Base-by-base conservation (phyloP, 2,888 invertebrate species). In the Caenorhabditis panamensis region DNA sequence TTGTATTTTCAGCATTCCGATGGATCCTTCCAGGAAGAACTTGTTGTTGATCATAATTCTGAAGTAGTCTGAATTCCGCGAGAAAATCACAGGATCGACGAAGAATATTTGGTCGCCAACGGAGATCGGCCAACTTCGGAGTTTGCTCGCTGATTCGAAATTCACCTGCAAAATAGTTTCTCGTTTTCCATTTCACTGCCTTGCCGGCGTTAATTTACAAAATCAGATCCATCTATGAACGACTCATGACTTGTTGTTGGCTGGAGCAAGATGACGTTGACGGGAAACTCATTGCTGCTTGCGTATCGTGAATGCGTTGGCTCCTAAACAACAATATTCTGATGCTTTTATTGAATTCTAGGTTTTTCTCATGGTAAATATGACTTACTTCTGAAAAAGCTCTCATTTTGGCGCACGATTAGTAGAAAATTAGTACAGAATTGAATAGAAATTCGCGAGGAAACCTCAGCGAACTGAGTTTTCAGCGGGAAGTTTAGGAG, bases 221-320 rank as follows among this genome's bases (percentile, higher is more conserved):
- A 64, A 64, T 79, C 79, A 28, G 73, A 69, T 47, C 63, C 59
- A 16, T 56, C 54, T 24, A 75, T 41, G 37, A 79, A 79, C 20
- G 75, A 75, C 44, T 79, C 79, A 24, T 79, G 79, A 24, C 53
- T 69, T 53, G 73, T 75, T 59, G 73, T 75, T 53, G 79, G 73
- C 59, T 79, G 79, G 68, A 79, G 73, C 0, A 79, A 64, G 22
- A 79, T 58, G 61, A 79, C 63, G 69, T 79, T 73, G 22, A 69
- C 59, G 16, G 79, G 79, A 41, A 75, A 79, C 16, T 51, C 51
- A 49, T 31, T 66, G 41, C 53, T 66, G 26, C 64, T 24, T 18
- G 58, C 73, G 49, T 64, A 66, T n/a, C 66, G 58, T 0, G 64
- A 20, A n/a, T 62, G 8, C 4, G 16, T 6, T 54, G 37, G 16